Conservation (phyloP, 2,888 invertebrate genomes). For the Nomada ferruginata region DNA sequence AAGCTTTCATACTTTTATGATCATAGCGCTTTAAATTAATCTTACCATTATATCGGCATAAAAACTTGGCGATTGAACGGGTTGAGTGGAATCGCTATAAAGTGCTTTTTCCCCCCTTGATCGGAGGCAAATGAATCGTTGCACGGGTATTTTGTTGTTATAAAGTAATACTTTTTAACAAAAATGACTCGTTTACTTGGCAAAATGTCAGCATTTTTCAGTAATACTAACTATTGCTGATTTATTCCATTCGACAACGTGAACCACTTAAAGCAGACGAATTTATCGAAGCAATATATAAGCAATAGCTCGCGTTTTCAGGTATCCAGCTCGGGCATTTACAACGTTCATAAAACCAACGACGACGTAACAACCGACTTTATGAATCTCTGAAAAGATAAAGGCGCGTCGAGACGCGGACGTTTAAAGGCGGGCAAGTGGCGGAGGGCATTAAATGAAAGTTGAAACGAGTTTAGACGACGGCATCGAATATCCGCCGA, state of each 20-base stretch:
- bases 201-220: too few species aligned
- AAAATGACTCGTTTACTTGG: too few species aligned
- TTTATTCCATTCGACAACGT: background rate
- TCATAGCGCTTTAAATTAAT: slow-evolving; percentile 17
- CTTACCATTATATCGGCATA: slow-evolving; percentile 34
- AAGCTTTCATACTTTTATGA: slow-evolving; percentile 30
- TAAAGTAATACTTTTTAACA: background rate
- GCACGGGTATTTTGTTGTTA: background rate
- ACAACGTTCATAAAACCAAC: slow-evolving; percentile 25
- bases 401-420: slow-evolving; percentile 8
- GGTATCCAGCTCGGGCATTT: slow-evolving; percentile 11
- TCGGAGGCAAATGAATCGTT: background rate
- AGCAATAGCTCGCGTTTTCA: background rate
- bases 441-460: slow-evolving; percentile 35
- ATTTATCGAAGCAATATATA: slow-evolving; percentile 12
- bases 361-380: slow-evolving; percentile 26
- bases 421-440: slow-evolving; percentile 11
- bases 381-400: slow-evolving; percentile 41
- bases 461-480: slow-evolving; percentile 32
- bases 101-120: background rate
- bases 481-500: slow-evolving; percentile 7
- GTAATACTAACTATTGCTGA: background rate
- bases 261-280: background rate
- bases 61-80: slow-evolving; percentile 22
- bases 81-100: slow-evolving; percentile 9